phyloP scores from a whole-genome alignment of 2,113 vertebrate species.

The Tringa solitaria region DNA sequence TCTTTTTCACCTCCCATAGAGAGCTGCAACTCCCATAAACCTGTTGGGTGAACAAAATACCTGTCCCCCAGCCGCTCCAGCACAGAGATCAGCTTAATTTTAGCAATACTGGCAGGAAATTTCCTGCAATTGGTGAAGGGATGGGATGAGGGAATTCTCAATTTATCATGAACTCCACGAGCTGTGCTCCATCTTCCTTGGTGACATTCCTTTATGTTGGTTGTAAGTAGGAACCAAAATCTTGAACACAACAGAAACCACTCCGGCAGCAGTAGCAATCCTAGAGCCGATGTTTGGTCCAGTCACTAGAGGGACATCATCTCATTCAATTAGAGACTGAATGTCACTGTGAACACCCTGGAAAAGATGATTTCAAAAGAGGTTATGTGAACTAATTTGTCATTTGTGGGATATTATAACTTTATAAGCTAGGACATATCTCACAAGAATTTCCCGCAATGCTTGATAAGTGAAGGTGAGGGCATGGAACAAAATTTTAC shows the following conservation, averaged over 20 bases:
- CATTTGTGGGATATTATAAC: not conserved
- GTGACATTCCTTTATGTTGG: not conserved
- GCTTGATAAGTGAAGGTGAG: not conserved
- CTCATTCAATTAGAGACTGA: not conserved
- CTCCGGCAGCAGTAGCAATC: not conserved
- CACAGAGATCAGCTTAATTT: not conserved
- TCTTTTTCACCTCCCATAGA: not conserved
- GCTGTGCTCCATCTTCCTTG: not conserved
- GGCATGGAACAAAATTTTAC: not conserved
- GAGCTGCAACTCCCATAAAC: not conserved
- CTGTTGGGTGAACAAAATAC: not conserved
- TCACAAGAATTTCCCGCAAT: not conserved
- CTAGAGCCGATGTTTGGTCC: not conserved
- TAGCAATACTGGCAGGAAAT: not conserved
- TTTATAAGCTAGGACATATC: not conserved
- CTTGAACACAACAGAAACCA: not conserved
- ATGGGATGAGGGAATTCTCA: not conserved
- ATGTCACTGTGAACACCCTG: not conserved
- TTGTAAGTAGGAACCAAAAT: not conserved
- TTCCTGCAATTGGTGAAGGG: not conserved
- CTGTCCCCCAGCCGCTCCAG: not conserved
- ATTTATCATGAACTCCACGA: rapidly evolving
- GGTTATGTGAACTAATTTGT: not conserved
- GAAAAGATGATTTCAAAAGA: not conserved
- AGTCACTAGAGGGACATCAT: not conserved